Base-by-base conservation (phyloP, 2,888 invertebrate species). In the Penaeus monodon region DNA sequence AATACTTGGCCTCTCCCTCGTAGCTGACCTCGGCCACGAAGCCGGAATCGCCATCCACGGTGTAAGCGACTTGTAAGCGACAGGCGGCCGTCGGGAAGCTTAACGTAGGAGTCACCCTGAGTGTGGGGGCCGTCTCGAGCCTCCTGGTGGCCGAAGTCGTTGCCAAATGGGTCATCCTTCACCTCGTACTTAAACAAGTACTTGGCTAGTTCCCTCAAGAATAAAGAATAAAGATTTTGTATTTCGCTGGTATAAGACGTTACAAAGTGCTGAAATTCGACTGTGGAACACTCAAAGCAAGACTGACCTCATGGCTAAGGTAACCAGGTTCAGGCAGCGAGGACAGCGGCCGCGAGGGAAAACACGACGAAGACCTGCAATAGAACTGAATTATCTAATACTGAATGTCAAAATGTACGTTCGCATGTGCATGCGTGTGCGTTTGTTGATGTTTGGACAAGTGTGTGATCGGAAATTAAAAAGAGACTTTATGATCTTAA, bases 141-240 rank as follows among this genome's bases (percentile, higher is more conserved):
- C 68, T 68, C 68, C 68, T 68, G n/a, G 68, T 68, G 68, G n/a
- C 68, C 68, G 68, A 27, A 68, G 68, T 68, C 68, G 20, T 68
- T 68, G 12, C 22, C 68, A 12, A 24, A 68, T 12, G n/a, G 12
- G 0, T 68, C 29, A 24, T 68, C 68, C 22, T 68, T 12, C 27
- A 68, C 29, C 1, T n/a, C 12, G 24, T 27, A 68, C 22, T 68
- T 29, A 24, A 68, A 68, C 17, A 14, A 27, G 22, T 29, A 29
- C n/a, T 68, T 68, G 10, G 29, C 68, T 17, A 14, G 68, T n/a
- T 29, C 22, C 68, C 22, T 38, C 33, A 38, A 27, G 12, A 68
- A 68, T 2, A 68, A 68, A 12, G 68, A 14, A 14, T 14, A 12
- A 12, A 4, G 33, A 38, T 49, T 49, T 49, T 14, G 10, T 6